Conservation (phyloP, 2,113 vertebrate genomes). For the Turdus rufiventris region DNA sequence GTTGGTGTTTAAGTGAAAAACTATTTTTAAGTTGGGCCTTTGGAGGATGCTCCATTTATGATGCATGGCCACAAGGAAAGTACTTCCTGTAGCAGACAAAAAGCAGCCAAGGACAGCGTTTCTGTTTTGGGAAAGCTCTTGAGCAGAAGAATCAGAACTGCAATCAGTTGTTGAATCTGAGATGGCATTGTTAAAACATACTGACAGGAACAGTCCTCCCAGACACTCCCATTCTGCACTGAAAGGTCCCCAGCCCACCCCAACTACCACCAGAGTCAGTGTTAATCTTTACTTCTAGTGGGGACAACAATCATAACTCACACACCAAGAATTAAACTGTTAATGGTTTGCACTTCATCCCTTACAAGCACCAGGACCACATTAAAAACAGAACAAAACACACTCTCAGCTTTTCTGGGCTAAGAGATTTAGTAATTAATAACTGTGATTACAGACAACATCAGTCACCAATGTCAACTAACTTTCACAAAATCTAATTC, state of each 20-base stretch:
- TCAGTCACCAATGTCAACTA: background rate
- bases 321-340: background rate
- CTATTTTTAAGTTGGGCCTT: background rate
- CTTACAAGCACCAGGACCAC: background rate
- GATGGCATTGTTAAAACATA: background rate
- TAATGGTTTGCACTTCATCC: background rate
- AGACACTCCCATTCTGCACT: background rate
- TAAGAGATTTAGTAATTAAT: background rate
- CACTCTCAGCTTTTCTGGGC: background rate
- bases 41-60: background rate
- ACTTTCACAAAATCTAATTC: background rate
- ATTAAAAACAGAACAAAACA: background rate
- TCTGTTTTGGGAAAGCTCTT: background rate
- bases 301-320: background rate
- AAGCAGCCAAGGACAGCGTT: background rate
- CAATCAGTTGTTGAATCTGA: background rate
- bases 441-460: background rate
- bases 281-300: background rate
- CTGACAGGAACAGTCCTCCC: background rate
- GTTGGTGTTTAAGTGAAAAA: background rate
- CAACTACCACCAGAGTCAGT: background rate
- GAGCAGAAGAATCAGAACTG: background rate
- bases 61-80: background rate
- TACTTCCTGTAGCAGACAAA: background rate
- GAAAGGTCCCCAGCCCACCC: background rate